phyloP scores from a whole-genome alignment of 2,797 vertebrate species.

The Anas bernieri region DNA sequence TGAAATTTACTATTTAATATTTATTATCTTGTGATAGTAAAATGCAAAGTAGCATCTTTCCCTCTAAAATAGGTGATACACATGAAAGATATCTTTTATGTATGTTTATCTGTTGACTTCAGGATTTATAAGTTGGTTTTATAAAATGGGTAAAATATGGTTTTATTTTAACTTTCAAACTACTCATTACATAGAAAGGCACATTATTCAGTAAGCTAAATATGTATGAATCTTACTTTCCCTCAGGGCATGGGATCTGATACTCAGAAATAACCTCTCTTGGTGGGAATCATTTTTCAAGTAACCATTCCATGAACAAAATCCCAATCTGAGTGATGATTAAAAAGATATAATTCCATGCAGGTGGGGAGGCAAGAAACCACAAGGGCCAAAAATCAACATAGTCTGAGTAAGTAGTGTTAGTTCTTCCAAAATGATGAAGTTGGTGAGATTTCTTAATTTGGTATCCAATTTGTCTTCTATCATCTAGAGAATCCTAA shows the following conservation, averaged over 20 bases:
- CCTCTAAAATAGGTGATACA: background rate
- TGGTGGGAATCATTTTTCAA: background rate
- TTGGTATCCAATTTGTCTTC: background rate
- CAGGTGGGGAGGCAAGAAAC: background rate
- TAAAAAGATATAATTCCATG: background rate
- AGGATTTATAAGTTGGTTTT: background rate
- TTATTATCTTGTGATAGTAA: background rate
- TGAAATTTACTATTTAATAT: background rate
- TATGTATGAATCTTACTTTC: background rate
- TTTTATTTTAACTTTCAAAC: slow-evolving; percentile 16
- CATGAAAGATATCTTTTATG: background rate
- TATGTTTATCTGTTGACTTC: background rate
- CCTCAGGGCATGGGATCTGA: background rate
- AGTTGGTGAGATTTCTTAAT: background rate
- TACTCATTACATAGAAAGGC: background rate
- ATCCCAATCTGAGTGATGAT: background rate
- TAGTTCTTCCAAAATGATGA: background rate
- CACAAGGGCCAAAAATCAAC: background rate
- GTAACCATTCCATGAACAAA: background rate
- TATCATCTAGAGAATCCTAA: background rate
- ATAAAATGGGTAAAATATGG: background rate
- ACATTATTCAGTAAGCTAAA: background rate
- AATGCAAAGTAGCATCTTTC: background rate
- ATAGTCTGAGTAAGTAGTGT: background rate
- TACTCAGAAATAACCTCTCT: background rate